phyloP scores from a whole-genome alignment of 2,888 invertebrate species.

The Calliopum simillimum region DNA sequence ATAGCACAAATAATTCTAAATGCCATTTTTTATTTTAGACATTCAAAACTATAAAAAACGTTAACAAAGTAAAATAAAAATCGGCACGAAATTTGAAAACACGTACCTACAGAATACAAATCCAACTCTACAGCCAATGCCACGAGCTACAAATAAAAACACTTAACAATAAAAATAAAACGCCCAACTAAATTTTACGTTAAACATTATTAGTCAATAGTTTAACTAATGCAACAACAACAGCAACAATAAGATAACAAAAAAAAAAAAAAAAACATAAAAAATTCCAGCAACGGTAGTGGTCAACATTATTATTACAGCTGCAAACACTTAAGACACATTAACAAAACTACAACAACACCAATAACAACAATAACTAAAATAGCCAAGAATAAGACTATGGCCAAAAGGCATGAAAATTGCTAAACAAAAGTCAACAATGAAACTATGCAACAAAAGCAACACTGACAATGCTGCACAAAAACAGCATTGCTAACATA shows the following conservation, averaged over 20 bases:
- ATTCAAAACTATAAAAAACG: too few species aligned
- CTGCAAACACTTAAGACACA: conserved; percentile 29
- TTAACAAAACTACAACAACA: not conserved
- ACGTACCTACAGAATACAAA: too few species aligned
- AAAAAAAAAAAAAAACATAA: not conserved
- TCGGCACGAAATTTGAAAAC: too few species aligned
- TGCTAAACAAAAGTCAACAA: conserved; percentile 20
- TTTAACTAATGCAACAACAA: not conserved
- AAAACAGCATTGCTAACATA: not conserved
- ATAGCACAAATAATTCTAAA: too few species aligned
- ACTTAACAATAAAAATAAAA: not conserved
- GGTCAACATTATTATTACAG: conserved; percentile 35
- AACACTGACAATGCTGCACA: not conserved
- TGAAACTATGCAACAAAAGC: conserved; percentile 8
- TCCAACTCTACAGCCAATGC: not conserved
- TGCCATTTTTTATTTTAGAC: too few species aligned
- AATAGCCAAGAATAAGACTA: conserved; percentile 4
- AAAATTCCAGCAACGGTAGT: conserved; percentile 17
- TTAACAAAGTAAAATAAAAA: too few species aligned
- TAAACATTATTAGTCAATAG: not conserved
- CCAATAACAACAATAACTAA: conserved; percentile 12
- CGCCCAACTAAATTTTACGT: not conserved
- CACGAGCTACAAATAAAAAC: conserved; percentile 6
- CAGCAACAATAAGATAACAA: not conserved
- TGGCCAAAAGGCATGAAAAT: conserved; percentile 15